Evolutionary conservation across 2,888 invertebrate species (phyloP).

Genomic region (Strigamia crassipes): DNA sequence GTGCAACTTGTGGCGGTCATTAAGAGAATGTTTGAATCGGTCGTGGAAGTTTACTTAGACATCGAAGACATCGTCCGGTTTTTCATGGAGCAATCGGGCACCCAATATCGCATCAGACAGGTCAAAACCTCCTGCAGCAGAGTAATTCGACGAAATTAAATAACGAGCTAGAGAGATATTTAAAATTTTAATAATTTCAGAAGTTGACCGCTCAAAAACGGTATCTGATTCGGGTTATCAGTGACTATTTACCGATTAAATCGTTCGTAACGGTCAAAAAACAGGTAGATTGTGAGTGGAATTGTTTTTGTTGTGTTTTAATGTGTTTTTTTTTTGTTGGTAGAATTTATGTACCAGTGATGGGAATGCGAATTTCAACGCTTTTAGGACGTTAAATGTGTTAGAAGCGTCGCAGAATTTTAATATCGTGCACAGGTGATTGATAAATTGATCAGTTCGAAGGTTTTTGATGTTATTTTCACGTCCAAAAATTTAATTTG

Average conservation of each 20-base stretch:
- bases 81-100: constrained; percentile 15
- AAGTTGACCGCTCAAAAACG: neutral
- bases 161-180: neutral
- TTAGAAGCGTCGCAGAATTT: too few relatives aligned
- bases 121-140: neutral
- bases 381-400: too few relatives aligned
- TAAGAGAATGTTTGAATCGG: constrained; percentile 9
- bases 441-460: too few relatives aligned
- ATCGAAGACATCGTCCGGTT: neutral
- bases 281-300: too few relatives aligned
- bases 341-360: too few relatives aligned
- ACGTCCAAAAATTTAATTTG: too few relatives aligned
- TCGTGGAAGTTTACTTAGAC: constrained; percentile 12
- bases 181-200: neutral
- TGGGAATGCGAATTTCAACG: too few relatives aligned
- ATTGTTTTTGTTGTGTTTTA: too few relatives aligned
- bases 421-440: too few relatives aligned
- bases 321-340: too few relatives aligned
- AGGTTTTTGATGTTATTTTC: too few relatives aligned
- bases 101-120: neutral
- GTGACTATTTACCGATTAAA: neutral
- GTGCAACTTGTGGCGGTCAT: neutral
- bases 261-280: neutral
- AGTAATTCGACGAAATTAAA: neutral
- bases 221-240: neutral